These are phyloP conservation scores for Mylabris sibirica DNA, from an alignment of 2,888 invertebrate species.

Conservation along the genomic window DNA sequence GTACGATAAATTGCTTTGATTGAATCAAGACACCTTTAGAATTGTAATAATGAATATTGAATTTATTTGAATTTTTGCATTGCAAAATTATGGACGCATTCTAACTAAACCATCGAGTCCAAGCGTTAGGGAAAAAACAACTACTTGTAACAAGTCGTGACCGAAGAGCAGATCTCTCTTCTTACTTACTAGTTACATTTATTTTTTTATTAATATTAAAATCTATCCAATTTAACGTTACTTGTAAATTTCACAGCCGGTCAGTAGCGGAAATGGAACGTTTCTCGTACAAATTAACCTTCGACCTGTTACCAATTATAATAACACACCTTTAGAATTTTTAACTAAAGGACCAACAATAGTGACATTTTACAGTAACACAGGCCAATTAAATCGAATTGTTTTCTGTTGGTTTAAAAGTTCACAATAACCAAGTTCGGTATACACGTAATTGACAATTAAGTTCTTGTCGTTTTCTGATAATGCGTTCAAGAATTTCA, in stretches of 20 bases:
- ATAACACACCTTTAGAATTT: conserved; percentile 26
- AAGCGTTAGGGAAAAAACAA: neutral
- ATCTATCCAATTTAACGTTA: neutral
- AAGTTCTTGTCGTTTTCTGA: conserved; percentile 2
- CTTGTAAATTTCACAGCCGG: conserved; percentile 46
- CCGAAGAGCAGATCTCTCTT: too few species aligned
- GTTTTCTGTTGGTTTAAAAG: neutral
- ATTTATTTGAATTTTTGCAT: neutral
- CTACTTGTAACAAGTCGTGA: neutral
- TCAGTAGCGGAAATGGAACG: conserved; percentile 43
- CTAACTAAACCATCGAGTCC: neutral
- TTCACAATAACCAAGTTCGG: neutral
- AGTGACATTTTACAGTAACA: conserved; percentile 39
- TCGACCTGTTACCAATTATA: conserved; percentile 37
- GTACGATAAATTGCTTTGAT: conserved; percentile 41
- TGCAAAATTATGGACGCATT: neutral
- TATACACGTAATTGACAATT: conserved; percentile 14
- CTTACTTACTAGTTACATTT: too few species aligned
- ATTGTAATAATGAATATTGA: conserved; percentile 7
- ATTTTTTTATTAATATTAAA: too few species aligned
- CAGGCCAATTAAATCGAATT: conserved; percentile 38
- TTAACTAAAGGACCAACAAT: conserved; percentile 36
- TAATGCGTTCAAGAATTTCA: neutral
- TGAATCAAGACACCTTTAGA: conserved; percentile 34
- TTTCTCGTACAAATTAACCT: conserved; percentile 48